Base-by-base conservation (phyloP, 1,140 invertebrate species). In the Drosophila truncata region DNA sequence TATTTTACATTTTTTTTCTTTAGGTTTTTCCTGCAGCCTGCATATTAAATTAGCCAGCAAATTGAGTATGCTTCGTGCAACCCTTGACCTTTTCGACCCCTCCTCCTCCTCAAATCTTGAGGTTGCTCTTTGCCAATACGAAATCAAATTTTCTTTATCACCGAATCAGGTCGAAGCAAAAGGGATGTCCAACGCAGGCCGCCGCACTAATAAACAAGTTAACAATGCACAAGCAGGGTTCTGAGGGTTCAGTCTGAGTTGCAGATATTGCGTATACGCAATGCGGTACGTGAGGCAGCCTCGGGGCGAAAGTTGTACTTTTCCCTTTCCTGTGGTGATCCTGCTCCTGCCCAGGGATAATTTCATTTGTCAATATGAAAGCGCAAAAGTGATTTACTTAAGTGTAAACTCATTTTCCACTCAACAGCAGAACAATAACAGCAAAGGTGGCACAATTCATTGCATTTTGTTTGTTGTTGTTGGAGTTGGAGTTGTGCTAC, bases 11-110 rank as follows among this genome's bases (percentile, higher is more conserved):
- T 67, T 70, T 66, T 65, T 72, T 71, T 67, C 42, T 37, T 44
- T 69, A 58, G 62, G 52, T 46, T 54, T 76, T 65, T 70, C 54
- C 54, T 87, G 80, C 78, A 63, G 71, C 50, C 76, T 88, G 84
- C 85, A 88, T 88, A 90, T 88, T 90, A 88, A 88, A 88, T 90
- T 87, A 86, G 84, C 83, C 76, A 63, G 80, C 54, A 87, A 87
- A 86, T 86, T 86, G 82, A 62, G 57, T 87, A 61, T 66, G 60
- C 63, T 27, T 27, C 62, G 69, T 70, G 58, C 50, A 47, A 47
- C 59, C 67, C 25, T 55, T 57, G 59, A 80, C 67, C 70, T 46
- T 73, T 80, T 73, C 18, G 20, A 7, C 33, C 18, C 54, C 44
- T 5, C 14, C 25, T n/a, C 7, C 8, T 8, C 27, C 27, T 29